Evolutionary conservation across 2,797 vertebrate genomes (phyloP), one percentile per base, ranked within the genome.

Genomic region (Cebuella pygmaea): DNA sequence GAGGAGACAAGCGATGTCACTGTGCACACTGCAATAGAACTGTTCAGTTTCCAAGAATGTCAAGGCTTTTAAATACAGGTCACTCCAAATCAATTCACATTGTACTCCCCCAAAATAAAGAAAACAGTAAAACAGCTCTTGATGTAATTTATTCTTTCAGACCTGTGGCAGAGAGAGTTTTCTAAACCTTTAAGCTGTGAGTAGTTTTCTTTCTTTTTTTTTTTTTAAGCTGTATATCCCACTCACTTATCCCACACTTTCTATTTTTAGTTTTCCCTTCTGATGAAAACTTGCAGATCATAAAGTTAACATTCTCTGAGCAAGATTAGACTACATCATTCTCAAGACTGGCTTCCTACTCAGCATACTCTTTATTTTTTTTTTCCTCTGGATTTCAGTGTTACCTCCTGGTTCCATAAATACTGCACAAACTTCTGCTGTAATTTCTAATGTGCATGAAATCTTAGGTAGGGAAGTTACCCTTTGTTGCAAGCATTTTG

Each of bases 11-110:
- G 39, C 13, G 12, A 83, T n/a, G 30, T 44, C 76, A n/a, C 70
- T 36, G 46, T 72, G 27, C 55, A 72, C 4, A 14, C n/a, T 64
- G 52, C 50, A 46, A 61, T 36, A 90, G 44, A 95, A 84, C 30
- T 70, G 30, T 44, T 89, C 27, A 59, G 10, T 91, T 92, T 95
- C 78, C n/a, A 95, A 64, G 91, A 93, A 79, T 91, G 79, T 83
- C 92, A 92, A 95, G 72, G 72, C 30, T 90, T 96, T 96, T 96
- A 97, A 96, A 95, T 88, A 88, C 39, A 94, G 84, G 78, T 97
- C 84, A 97, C 44, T 90, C 90, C 74, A 93, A 85, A 95, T 94
- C 87, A 97, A 96, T 94, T 59, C 52, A 64, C 33, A 85, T 9
- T 64, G 44, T 27, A 87, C 70, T 96, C 19, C 95, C 70, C 24